phyloP scores from a whole-genome alignment of 92 coral and sea anemone species.

The Palythoa grandis region DNA sequence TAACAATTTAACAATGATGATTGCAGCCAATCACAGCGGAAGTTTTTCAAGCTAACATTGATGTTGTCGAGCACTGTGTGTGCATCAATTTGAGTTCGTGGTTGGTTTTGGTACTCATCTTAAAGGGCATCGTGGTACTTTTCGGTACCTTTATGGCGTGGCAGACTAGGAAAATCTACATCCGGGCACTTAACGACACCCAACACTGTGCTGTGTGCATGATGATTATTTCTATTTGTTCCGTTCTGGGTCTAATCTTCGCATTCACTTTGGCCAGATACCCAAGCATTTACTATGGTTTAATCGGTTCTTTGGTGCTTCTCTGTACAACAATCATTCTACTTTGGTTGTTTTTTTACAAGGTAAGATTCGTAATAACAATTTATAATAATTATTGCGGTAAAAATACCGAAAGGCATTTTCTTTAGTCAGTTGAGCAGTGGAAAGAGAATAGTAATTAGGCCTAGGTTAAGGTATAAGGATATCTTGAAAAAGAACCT shows the following conservation, averaged over 20 bases:
- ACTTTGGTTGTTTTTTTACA: constrained; percentile 75
- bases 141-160: constrained; percentile 92
- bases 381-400: no score
- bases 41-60: constrained; percentile 71
- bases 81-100: constrained; percentile 70
- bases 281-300: constrained; percentile 78
- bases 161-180: constrained; percentile 89
- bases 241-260: constrained; percentile 65
- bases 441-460: not conserved
- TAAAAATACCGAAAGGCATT: not conserved
- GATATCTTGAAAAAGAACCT: no score
- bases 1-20: not conserved
- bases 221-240: constrained; percentile 67
- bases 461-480: no score
- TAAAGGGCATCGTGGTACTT: constrained; percentile 68
- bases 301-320: constrained; percentile 69
- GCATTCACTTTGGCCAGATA: constrained; percentile 66
- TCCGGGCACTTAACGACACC: constrained; percentile 84
- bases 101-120: constrained; percentile 68
- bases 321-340: constrained; percentile 80
- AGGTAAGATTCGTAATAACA: constrained; percentile 56
- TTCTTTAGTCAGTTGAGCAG: no score
- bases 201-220: constrained; percentile 85
- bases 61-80: constrained; percentile 85
- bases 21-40: constrained; percentile 88